A percentile compares a stretch with the other conserved stretches of the same genome.
phyloP scores from a whole-genome alignment of 2,797 vertebrate genomes.

The Anguilla obscura region DNA sequence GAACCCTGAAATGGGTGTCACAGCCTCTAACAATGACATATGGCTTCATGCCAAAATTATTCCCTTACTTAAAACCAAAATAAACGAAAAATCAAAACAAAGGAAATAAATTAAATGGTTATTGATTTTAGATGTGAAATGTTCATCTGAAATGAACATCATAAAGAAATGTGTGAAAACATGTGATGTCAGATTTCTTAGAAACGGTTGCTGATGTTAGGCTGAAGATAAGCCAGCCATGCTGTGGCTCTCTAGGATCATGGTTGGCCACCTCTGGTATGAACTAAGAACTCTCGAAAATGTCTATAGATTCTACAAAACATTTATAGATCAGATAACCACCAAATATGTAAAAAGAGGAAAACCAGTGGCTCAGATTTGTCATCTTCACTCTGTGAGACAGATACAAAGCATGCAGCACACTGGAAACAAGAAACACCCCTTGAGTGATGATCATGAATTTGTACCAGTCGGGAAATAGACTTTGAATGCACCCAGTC shows the following conservation, averaged over 20 bases:
- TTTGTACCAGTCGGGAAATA: neutral
- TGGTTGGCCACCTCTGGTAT: neutral
- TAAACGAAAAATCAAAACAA: neutral
- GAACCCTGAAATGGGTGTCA: conserved; percentile 46
- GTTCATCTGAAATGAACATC: neutral
- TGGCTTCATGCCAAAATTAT: neutral
- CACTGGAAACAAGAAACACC: neutral
- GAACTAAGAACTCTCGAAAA: neutral
- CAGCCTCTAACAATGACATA: neutral
- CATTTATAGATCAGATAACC: neutral
- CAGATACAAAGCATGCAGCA: neutral
- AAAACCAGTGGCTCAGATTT: neutral
- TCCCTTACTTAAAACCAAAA: neutral
- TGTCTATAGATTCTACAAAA: no score
- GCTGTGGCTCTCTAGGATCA: neutral
- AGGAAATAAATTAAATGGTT: neutral
- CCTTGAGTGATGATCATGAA: neutral
- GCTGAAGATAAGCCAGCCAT: neutral
- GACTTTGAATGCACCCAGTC: neutral
- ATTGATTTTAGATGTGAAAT: neutral
- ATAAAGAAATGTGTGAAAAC: neutral
- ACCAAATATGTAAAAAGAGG: neutral
- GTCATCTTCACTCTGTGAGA: neutral
- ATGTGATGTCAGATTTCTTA: neutral
- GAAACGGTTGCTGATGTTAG: neutral